These are phyloP conservation scores for Lycaena phlaeas DNA, from an alignment of 2,888 invertebrate species.

Conservation along the genomic window DNA sequence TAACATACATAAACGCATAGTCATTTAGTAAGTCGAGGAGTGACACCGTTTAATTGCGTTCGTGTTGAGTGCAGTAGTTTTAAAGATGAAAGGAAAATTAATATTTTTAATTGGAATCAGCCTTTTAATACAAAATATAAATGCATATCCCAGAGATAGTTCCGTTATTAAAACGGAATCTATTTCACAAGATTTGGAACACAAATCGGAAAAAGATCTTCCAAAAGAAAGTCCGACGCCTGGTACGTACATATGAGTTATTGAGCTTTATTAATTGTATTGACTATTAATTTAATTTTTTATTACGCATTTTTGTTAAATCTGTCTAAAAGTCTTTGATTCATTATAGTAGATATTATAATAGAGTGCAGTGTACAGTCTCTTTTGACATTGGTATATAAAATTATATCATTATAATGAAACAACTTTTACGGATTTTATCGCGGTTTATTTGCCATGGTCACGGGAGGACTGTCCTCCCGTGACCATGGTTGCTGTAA, in stretches of 20 bases:
- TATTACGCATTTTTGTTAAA: too few species aligned
- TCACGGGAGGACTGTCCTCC: too few species aligned
- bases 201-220: not conserved
- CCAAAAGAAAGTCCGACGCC: conserved; percentile 16
- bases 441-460: too few species aligned
- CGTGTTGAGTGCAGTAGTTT: not conserved
- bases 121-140: conserved; percentile 17
- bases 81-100: conserved; percentile 11
- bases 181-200: conserved; percentile 10
- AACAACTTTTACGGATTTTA: too few species aligned
- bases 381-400: too few species aligned
- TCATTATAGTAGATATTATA: too few species aligned
- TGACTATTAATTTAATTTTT: not conserved
- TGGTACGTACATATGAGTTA: not conserved
- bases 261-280: not conserved
- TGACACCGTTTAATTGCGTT: not conserved
- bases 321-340: too few species aligned
- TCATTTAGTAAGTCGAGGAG: not conserved
- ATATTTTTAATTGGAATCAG: conserved; percentile 7
- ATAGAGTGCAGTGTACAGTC: too few species aligned
- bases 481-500: too few species aligned
- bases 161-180: conserved; percentile 21
- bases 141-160: conserved; percentile 29
- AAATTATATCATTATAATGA: too few species aligned
- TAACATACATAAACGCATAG: not conserved